A percentile compares a stretch with the other conserved stretches of the same genome.
Conservation (phyloP, 2,888 invertebrate genomes). For the Lasioglossum oenotherae region DNA sequence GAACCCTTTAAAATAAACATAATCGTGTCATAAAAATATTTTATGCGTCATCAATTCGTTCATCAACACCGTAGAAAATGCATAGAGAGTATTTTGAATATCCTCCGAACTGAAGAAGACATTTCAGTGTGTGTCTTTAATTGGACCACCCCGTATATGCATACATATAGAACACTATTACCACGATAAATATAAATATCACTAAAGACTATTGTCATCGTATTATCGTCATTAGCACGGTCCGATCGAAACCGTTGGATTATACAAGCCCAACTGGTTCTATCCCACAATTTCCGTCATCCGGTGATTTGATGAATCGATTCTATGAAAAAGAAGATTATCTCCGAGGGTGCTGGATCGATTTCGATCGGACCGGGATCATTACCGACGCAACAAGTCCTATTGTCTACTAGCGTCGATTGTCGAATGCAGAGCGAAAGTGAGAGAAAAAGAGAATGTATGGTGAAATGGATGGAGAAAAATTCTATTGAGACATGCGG, state of each 20-base stretch:
- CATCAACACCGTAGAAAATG: no score
- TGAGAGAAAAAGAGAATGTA: slow-evolving; percentile 28
- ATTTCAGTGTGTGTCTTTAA: background rate
- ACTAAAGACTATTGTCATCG: slow-evolving; percentile 72
- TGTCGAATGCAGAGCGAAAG: slow-evolving; percentile 75
- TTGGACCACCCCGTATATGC: slow-evolving; percentile 42
- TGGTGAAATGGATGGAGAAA: slow-evolving; percentile 17
- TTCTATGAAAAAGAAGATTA: background rate
- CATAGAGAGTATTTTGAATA: background rate
- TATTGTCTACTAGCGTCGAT: slow-evolving; percentile 79
- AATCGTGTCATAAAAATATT: background rate
- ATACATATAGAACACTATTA: slow-evolving; percentile 72
- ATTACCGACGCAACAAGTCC: slow-evolving; percentile 72
- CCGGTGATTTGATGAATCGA: background rate
- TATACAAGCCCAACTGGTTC: background rate
- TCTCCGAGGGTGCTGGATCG: background rate
- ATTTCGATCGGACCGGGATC: slow-evolving; percentile 33
- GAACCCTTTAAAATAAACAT: background rate
- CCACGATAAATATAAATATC: slow-evolving; percentile 72
- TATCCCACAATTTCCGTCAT: background rate
- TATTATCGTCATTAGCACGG: slow-evolving; percentile 72
- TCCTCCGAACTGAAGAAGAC: background rate
- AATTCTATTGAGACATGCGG: slow-evolving; percentile 45
- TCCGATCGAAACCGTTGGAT: background rate
- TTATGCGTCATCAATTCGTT: background rate